Evolutionary conservation across 2,888 invertebrate genomes (phyloP).

Genomic region (Meta bourneti): DNA sequence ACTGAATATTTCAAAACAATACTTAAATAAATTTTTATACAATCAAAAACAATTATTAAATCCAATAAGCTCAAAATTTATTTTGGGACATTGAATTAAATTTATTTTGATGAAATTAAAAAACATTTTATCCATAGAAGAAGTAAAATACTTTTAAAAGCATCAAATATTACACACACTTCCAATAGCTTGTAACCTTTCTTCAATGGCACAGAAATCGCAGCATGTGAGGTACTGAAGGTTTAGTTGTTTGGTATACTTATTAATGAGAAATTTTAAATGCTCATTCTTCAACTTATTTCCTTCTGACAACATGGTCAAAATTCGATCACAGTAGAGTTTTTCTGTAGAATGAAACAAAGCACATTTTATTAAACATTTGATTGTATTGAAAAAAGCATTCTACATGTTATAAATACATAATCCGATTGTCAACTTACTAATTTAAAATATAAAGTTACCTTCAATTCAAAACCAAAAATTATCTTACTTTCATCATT

Average conservation of each 20-base stretch:
- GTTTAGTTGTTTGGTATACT: constrained; percentile 47
- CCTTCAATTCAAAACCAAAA: neutral
- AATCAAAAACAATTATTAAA: neutral
- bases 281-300: constrained; percentile 43
- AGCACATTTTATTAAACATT: neutral
- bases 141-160: neutral
- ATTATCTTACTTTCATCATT: neutral
- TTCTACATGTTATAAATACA: neutral
- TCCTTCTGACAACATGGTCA: constrained; percentile 21
- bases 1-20: no score
- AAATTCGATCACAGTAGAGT: constrained; percentile 26
- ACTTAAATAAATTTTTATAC: neutral
- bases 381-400: neutral
- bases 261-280: constrained; percentile 59
- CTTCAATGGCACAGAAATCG: constrained; percentile 47
- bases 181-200: constrained; percentile 61
- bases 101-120: neutral
- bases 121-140: neutral
- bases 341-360: constrained; percentile 47
- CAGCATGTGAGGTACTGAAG: constrained; percentile 19
- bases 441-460: neutral
- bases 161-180: constrained; percentile 42
- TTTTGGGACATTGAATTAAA: neutral
- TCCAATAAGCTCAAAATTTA: no score
- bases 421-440: neutral